Evolutionary conservation across 2,113 vertebrate species (phyloP), one percentile per base, ranked within the genome.

Genomic region (Gnathonemus echidnorhynchus): DNA sequence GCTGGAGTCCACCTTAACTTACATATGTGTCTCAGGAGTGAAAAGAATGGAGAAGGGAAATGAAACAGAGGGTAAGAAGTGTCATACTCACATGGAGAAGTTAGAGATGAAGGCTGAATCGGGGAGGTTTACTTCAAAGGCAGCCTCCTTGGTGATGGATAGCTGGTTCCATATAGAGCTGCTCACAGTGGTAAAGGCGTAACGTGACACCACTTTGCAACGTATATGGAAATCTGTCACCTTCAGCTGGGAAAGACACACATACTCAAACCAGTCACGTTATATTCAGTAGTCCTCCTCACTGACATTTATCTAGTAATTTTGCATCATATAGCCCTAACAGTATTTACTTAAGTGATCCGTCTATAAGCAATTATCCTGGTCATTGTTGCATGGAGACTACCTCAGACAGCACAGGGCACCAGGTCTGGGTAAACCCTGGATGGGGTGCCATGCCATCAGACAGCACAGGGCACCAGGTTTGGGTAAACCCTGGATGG

Each of bases 31-130:
- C 35, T 39, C 50, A 21, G 19, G 48, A 83, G 89, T 15, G 31
- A 74, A 56, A 31, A 27, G 58, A 31, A 35, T 52, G 31, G 27
- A 24, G 27, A 83, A 48, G 35, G 9, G 1, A 24, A 88, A 7
- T 45, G 50, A 84, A 17, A 88, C 2, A 58, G 50, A 42, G 2
- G 50, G 58, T 15, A 27, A 11, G 7, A 85, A 86, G 21, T 49
- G 35, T 19, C 15, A 35, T 83, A 95, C 96, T 97, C 90, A 97
- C 96, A 97, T 95, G 92, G 95, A 96, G 91, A 98, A 97, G 95
- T 98, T 97, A 92, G 97, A 97, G 91, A 97, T 97, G 93, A 98
- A 98, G 1, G 97, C 96, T 0, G 97, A 91, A 8, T 91, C 92
- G 15, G 97, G 96, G 88, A 97, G 95, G 91, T 97, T 95, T 92